These are phyloP conservation scores for Tachycineta bicolor DNA, from an alignment of 2,113 vertebrate genomes.

Conservation along the genomic window DNA sequence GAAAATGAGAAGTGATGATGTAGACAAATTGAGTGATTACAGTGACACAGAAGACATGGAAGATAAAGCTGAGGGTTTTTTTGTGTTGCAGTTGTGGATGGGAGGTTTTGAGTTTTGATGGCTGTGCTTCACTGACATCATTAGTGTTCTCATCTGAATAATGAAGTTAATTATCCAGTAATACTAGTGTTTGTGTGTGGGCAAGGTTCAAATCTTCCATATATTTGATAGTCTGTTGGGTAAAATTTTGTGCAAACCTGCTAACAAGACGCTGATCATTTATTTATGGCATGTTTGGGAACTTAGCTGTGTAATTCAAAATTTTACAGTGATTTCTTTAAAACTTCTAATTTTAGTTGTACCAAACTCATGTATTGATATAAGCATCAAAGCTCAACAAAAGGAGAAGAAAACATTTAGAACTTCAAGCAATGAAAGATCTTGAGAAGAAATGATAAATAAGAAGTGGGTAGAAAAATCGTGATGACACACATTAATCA, in stretches of 20 bases:
- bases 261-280: background rate
- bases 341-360: background rate
- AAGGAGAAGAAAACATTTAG: background rate
- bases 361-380: background rate
- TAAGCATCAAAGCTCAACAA: background rate
- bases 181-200: background rate
- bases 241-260: background rate
- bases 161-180: background rate
- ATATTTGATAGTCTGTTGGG: background rate
- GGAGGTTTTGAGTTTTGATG: background rate
- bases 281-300: background rate
- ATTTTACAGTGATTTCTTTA: background rate
- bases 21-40: background rate
- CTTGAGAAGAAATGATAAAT: background rate
- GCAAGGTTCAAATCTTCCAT: background rate
- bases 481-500: background rate
- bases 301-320: rapidly evolving
- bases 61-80: rapidly evolving
- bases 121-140: background rate
- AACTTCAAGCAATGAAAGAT: background rate
- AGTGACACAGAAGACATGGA: background rate
- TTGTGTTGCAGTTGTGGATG: background rate
- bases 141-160: background rate
- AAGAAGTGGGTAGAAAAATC: background rate
- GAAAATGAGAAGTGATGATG: background rate